These are phyloP conservation scores for Rhagonycha lutea DNA, from an alignment of 2,888 invertebrate genomes.

Conservation along the genomic window DNA sequence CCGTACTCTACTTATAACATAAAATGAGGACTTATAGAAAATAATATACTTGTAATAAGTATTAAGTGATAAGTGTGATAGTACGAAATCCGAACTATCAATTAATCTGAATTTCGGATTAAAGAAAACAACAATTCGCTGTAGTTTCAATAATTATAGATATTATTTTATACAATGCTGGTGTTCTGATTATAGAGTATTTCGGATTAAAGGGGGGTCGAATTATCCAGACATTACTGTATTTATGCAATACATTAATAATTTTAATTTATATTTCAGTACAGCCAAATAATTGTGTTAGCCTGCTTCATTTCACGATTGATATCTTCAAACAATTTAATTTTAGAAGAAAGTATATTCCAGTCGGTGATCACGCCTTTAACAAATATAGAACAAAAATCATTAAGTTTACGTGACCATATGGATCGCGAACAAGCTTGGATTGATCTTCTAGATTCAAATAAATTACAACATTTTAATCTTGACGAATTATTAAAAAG, in stretches of 20 bases:
- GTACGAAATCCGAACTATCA: no score
- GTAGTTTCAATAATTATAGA: no score
- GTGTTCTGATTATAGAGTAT: no score
- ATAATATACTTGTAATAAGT: no score
- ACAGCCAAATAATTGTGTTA: conserved; percentile 57
- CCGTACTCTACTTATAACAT: no score
- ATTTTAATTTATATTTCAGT: conserved; percentile 48
- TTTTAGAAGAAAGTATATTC: conserved; percentile 56
- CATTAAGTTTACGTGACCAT: conserved; percentile 56
- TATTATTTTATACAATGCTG: no score
- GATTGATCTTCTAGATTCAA: conserved; percentile 68
- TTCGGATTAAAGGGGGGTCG: no score
- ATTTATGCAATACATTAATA: neutral
- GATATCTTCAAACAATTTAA: conserved; percentile 49
- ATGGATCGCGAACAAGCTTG: conserved; percentile 76
- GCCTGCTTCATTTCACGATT: conserved; percentile 52
- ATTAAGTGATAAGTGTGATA: no score
- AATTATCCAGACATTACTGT: neutral
- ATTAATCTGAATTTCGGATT: no score
- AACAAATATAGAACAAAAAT: conserved; percentile 42
- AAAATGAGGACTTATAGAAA: no score
- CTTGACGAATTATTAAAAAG: conserved; percentile 62
- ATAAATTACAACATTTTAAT: conserved; percentile 63
- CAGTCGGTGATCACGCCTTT: conserved; percentile 61
- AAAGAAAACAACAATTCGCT: no score